Conservation (phyloP, 2,888 invertebrate genomes). For the Aphidius colemani region DNA sequence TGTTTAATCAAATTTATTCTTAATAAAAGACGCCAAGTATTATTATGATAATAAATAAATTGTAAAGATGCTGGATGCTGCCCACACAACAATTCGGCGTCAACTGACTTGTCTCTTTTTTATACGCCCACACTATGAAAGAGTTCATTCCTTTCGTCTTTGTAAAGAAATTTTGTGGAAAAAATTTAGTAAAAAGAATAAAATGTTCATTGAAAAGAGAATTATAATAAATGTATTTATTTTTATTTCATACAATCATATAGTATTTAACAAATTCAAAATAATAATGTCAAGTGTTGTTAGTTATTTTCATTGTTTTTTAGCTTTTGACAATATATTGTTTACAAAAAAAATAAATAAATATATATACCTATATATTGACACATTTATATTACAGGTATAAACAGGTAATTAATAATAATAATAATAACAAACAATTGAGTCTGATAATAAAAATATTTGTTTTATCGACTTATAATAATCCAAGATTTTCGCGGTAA, state of each 20-base stretch:
- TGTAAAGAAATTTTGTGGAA: background rate
- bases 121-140: constrained; percentile 15
- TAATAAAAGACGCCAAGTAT: background rate
- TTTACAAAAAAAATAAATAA: too few species aligned
- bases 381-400: too few species aligned
- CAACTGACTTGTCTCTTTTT: constrained; percentile 8
- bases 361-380: too few species aligned
- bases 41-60: background rate
- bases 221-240: too few species aligned
- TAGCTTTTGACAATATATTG: too few species aligned
- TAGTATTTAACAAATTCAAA: background rate
- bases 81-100: constrained; percentile 9
- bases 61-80: background rate
- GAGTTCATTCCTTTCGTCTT: constrained; percentile 5
- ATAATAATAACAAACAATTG: too few species aligned
- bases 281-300: too few species aligned
- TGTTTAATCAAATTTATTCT: too few species aligned
- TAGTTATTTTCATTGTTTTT: too few species aligned
- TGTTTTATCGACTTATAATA: constrained; percentile 2
- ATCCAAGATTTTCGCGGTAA: background rate
- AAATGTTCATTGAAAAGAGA: too few species aligned
- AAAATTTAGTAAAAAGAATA: background rate
- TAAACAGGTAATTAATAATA: too few species aligned
- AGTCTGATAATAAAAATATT: background rate
- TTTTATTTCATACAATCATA: background rate